Base-by-base conservation (phyloP, 2,888 invertebrate genomes). In the Drosophila rellima region DNA sequence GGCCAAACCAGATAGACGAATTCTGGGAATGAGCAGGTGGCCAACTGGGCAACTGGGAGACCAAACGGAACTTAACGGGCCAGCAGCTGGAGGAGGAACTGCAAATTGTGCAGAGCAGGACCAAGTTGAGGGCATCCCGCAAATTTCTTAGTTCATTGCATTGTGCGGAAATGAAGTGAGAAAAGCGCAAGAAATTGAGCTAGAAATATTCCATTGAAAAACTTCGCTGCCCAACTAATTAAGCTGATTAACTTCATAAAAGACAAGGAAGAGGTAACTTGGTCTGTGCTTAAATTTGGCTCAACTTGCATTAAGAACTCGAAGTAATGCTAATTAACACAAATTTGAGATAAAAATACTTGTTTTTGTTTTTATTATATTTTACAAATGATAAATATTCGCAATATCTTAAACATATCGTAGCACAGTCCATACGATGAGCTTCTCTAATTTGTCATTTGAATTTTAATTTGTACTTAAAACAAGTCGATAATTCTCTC, bases 71-170 rank as follows among this genome's bases (percentile, higher is more conserved):
- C n/a, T 37, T 15, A 37, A 40, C n/a, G 7, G 11, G 3, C 18
- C n/a, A n/a, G n/a, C n/a, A n/a, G n/a, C n/a, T n/a, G n/a, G 18
- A 13, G 6, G 6, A 26, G n/a, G 4, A 33, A 47, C 26, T 2
- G 23, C n/a, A 40, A 59, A 40, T 40, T 51, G 20, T 42, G 51
- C 33, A 13, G 6, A 15, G 10, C 15, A 13, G 23, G 40, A 33
- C 40, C 42, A 51, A 60, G 50, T 60, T 60, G 3, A 23, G 13
- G 20, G 31, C 15, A 8, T 15, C 23, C 26, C 37, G 56, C 17
- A 47, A 56, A 47, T 31, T 18, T 42, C 20, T 1, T 7, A 5
- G 42, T 50, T 33, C 23, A 35, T 35, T 50, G 50, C 23, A 50
- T 35, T 50, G 50, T 37, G 35, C 20, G 23, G 6, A 23, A 51